These are phyloP conservation scores for Ambastaia sidthimunki DNA, from an alignment of 2,797 vertebrate species.

Conservation along the genomic window DNA sequence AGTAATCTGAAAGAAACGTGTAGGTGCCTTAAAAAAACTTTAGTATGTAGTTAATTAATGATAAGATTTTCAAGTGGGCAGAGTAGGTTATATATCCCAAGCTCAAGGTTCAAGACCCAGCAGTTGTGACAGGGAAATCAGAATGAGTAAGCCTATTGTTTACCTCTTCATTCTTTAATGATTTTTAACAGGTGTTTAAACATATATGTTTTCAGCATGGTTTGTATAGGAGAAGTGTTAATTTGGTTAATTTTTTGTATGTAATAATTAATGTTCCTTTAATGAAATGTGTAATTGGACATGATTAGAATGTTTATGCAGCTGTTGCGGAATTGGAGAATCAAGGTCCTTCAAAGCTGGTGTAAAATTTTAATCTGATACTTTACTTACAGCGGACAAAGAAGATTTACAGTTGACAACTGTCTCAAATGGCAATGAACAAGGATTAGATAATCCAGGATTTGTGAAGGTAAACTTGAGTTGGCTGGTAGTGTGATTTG, in stretches of 20 bases:
- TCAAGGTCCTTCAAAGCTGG: background rate
- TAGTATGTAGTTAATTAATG: conserved; percentile 73
- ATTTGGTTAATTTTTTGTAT: conserved; percentile 7
- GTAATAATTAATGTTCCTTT: conserved; percentile 4
- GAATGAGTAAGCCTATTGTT: conserved; percentile 79
- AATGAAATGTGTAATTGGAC: background rate
- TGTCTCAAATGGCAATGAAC: background rate
- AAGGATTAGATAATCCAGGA: conserved; percentile 70
- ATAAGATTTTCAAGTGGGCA: conserved; percentile 67
- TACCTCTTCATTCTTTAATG: conserved; percentile 56
- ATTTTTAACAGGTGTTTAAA: conserved; percentile 38
- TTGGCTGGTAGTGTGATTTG: background rate
- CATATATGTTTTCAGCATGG: conserved; percentile 37
- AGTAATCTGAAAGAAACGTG: conserved; percentile 15
- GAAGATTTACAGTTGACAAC: conserved; percentile 52
- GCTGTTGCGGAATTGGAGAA: background rate
- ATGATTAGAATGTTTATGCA: background rate
- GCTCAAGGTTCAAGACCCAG: conserved; percentile 54
- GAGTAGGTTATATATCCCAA: conserved; percentile 61
- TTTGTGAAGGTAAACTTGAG: conserved; percentile 69
- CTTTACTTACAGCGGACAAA: conserved; percentile 68
- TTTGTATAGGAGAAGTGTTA: conserved; percentile 40
- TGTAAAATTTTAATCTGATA: conserved; percentile 22
- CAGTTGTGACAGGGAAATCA: conserved; percentile 66
- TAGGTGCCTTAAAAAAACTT: conserved; percentile 20